phyloP scores from a whole-genome alignment of 1,140 invertebrate species.

The Dreissena rostriformis region DNA sequence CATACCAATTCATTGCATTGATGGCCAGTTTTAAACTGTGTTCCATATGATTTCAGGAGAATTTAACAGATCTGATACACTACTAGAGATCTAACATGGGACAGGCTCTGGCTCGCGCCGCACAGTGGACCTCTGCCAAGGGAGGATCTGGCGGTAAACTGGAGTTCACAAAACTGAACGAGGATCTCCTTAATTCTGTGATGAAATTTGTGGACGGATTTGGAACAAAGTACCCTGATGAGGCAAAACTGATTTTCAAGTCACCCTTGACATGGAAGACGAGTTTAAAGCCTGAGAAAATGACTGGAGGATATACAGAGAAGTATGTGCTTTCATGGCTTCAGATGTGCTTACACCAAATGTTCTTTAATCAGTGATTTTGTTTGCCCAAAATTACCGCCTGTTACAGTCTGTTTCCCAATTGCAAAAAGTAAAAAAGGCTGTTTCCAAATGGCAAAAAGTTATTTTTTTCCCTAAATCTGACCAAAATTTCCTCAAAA shows the following conservation, averaged over 20 bases:
- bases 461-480: too few species aligned
- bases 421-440: too few species aligned
- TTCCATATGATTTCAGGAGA: too few species aligned
- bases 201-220: slow-evolving; percentile 75
- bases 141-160: slow-evolving; percentile 76
- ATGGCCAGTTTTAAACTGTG: too few species aligned
- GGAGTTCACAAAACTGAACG: slow-evolving; percentile 78
- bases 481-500: too few species aligned
- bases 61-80: too few species aligned
- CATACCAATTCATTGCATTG: too few species aligned
- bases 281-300: slow-evolving; percentile 65
- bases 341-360: too few species aligned
- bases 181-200: slow-evolving; percentile 76
- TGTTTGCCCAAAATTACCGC: too few species aligned
- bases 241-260: slow-evolving; percentile 78
- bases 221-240: slow-evolving; percentile 70
- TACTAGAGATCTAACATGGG: slow-evolving; percentile 71
- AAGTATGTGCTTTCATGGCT: slow-evolving; percentile 57
- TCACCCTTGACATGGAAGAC: slow-evolving; percentile 77
- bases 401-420: too few species aligned
- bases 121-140: slow-evolving; percentile 78
- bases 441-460: too few species aligned
- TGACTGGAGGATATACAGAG: slow-evolving; percentile 66
- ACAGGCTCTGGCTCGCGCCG: slow-evolving; percentile 76
- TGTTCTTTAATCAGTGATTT: too few species aligned